Base-by-base conservation (phyloP, 1,140 invertebrate species). In the Bombus confusus region DNA sequence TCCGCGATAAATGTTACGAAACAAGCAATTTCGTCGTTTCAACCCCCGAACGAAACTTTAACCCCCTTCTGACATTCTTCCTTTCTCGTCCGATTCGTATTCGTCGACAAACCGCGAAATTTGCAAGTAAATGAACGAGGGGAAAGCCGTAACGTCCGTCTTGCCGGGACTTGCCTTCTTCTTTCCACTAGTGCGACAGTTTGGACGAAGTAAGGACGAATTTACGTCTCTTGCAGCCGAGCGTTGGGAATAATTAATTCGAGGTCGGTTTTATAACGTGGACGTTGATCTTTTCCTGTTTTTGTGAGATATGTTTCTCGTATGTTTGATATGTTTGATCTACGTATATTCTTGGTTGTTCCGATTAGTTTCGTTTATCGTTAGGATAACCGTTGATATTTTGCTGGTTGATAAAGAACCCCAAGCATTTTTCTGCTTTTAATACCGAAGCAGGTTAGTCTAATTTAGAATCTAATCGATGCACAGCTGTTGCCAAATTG, bases 91-190 rank as follows among this genome's bases (percentile, higher is more conserved):
- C 75, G 72, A 82, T 80, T 80, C 76, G 81, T 78, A 74, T 79
- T 88, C 85, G 76, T 69, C 72, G 80, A 62, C 71, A 64, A 75
- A 83, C 80, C 85, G 77, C 80, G 75, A 87, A 86, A 90, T 90
- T 90, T 90, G 88, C 87, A 89, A 89, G 87, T 90, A 90, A 90
- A 90, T 89, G 85, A 90, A 90, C 64, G 66, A 22, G 4, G 34
- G 12, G 80, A 75, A 75, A 88, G 28, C 43, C 80, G 76, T 75
- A 86, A 89, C 80, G 88, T 86, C 76, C 79, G 73, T 88, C 88
- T 89, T 86, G 59, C 28, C 39, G 13, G 69, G 62, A 78, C 79
- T 41, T 12, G 31, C 41, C 71, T 28, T 39, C 39, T 39, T 77
- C 43, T 47, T 39, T 47, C 13, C 28, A 13, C 43, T 39, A 52